Evolutionary conservation across 92 coral and sea anemone genomes (phyloP).

Genomic region (Palythoa grandis): DNA sequence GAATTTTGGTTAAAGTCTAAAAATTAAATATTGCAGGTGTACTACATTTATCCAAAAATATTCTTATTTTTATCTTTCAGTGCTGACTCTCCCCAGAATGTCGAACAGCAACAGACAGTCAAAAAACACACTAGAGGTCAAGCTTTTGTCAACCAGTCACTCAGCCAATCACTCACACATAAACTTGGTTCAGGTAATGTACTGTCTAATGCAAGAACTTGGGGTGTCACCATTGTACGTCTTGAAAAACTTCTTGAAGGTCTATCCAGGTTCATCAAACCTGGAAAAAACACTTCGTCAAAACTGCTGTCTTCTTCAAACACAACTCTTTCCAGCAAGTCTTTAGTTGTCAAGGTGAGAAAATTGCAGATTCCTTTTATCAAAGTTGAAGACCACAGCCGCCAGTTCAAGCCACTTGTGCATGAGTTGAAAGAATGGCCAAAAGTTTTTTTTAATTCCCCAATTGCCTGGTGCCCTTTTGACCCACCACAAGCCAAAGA

Average conservation of each 20-base stretch:
- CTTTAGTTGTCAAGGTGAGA: conserved; percentile 70
- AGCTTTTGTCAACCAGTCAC: conserved; percentile 71
- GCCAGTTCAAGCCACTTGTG: conserved; percentile 83
- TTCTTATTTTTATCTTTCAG: conserved; percentile 46
- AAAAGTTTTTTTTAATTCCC: conserved; percentile 70
- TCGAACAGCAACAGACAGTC: conserved; percentile 67
- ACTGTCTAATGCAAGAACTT: conserved; percentile 85
- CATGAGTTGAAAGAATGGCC: conserved; percentile 99
- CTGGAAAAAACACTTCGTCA: conserved; percentile 31
- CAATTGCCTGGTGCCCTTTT: conserved; percentile 86
- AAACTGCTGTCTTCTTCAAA: conserved; percentile 40
- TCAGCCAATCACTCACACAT: conserved; percentile 65
- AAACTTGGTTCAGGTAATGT: conserved; percentile 81
- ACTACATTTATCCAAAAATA: no score
- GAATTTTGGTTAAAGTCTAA: no score
- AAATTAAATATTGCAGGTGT: no score
- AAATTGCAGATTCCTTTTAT: conserved; percentile 79
- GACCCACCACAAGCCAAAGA: conserved; percentile 65
- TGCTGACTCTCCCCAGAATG: conserved; percentile 88
- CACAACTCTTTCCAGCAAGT: conserved; percentile 54
- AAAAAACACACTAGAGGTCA: conserved; percentile 81
- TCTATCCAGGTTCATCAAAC: conserved; percentile 56
- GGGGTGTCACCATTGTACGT: conserved; percentile 77
- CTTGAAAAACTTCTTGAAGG: conserved; percentile 79
- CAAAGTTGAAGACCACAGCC: conserved; percentile 94